Percentiles rank a stretch among this genome's conserved stretches.
Evolutionary conservation across 2,888 invertebrate species (phyloP).

Genomic region (Arrhopalites spinosus): DNA sequence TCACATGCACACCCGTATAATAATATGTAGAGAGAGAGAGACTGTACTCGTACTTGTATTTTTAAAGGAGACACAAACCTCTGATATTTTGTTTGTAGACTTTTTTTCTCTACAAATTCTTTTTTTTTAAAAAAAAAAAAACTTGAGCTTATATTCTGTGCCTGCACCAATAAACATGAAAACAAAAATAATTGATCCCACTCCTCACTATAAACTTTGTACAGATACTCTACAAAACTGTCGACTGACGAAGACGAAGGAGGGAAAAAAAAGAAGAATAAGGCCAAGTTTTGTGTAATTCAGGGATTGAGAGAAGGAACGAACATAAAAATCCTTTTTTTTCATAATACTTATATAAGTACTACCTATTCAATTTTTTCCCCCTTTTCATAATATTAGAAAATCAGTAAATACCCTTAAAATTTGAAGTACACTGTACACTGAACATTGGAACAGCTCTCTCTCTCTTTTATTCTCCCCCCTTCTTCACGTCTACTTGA

Average conservation of each 20-base stretch:
- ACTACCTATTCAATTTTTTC: background rate
- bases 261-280: background rate
- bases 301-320: background rate
- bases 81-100: too few species aligned
- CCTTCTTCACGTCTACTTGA: too few species aligned
- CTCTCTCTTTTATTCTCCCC: too few species aligned
- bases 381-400: background rate
- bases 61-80: too few species aligned
- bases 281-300: background rate
- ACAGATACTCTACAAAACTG: background rate
- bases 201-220: background rate
- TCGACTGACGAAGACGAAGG: background rate
- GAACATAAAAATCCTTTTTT: background rate
- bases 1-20: background rate
- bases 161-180: background rate
- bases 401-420: too few species aligned
- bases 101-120: too few species aligned
- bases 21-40: background rate
- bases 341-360: background rate
- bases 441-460: too few species aligned
- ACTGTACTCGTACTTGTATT: background rate
- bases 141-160: background rate
- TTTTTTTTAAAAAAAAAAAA: too few species aligned
- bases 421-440: too few species aligned
- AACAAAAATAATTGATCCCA: conserved; percentile 5